Conservation (phyloP, 2,113 vertebrate genomes). For the Grus americana region DNA sequence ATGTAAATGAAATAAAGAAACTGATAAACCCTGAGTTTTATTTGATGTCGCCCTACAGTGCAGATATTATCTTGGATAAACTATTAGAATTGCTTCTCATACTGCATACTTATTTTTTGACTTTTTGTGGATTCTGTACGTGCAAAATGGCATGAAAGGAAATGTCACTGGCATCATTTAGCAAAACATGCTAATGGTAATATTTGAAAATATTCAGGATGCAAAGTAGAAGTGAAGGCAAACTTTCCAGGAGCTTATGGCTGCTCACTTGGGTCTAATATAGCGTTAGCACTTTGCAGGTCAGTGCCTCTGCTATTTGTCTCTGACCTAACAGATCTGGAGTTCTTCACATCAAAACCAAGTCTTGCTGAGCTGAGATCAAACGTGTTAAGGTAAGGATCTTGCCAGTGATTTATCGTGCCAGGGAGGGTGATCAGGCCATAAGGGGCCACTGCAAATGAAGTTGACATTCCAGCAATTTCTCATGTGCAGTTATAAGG, state of each 20-base stretch:
- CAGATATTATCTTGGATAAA: background rate
- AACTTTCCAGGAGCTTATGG: conserved; percentile 78
- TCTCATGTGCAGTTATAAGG: conserved; percentile 71
- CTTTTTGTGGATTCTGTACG: background rate
- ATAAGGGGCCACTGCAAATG: conserved; percentile 76
- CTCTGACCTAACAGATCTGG: conserved; percentile 94
- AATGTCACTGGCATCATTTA: background rate
- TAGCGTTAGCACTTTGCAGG: conserved; percentile 89
- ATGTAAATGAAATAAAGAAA: background rate
- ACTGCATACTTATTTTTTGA: background rate
- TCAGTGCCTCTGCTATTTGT: conserved; percentile 89
- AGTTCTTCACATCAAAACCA: conserved; percentile 98
- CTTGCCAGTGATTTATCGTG: conserved; percentile 93
- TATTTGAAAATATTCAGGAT: background rate
- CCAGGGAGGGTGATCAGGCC: conserved; percentile 81
- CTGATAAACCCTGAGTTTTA: background rate
- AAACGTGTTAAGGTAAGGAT: conserved; percentile 91
- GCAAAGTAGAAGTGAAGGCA: background rate
- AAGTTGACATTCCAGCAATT: conserved; percentile 76
- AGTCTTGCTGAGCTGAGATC: conserved; percentile 93
- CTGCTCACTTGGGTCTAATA: conserved; percentile 88
- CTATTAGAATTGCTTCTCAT: background rate
- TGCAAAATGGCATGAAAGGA: background rate
- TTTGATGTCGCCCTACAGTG: background rate
- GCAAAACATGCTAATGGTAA: background rate